Base-by-base conservation (phyloP, 2,113 vertebrate species). In the Albula goreensis region DNA sequence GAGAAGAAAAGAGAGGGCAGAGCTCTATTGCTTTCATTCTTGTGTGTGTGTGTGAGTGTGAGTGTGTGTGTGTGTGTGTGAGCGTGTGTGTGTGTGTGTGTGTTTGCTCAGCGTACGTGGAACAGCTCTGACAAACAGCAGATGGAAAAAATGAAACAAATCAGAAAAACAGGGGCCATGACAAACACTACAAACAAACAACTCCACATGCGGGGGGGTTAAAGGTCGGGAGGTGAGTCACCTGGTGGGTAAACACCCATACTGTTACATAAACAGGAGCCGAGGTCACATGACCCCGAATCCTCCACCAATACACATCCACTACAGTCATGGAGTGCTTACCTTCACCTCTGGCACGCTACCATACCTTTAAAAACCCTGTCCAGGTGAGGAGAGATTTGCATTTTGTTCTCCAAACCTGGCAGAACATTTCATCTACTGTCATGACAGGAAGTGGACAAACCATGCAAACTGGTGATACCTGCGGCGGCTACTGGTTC, bases 211-310 rank as follows among this genome's bases (percentile, higher is more conserved):
- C 2, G 60, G 60, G 51, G 70, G 90, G 89, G 90, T 90, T 87
- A 91, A 89, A 86, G 80, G 83, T 81, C 52, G 60, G 87, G 85
- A 41, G 31, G 85, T 87, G 91, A 92, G 89, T 87, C 87, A 90
- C 66, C 19, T 53, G 86, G 82, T 88, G 89, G 86, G 89, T 87
- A 92, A 93, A 93, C 86, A 89, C 8, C 82, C 88, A 84, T 81
- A 80, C 31, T 50, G 85, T 70, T 83, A 82, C 91, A 87, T 91
- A 93, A 94, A 92, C 91, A 92, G n/a, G 50, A 78, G 85, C 89
- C 88, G 41, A 50, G 80, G 90, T 87, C 78, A 49, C 7, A 85
- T 81, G 70, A 88, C 81, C 50, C 86, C 60, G 85, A 90, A 9
- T 4, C 60, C 17, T 9, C 60, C 77, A 81, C 80, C 51, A 50